These are phyloP conservation scores for Megastigmus dorsalis DNA, from an alignment of 2,888 invertebrate species.

Conservation along the genomic window DNA sequence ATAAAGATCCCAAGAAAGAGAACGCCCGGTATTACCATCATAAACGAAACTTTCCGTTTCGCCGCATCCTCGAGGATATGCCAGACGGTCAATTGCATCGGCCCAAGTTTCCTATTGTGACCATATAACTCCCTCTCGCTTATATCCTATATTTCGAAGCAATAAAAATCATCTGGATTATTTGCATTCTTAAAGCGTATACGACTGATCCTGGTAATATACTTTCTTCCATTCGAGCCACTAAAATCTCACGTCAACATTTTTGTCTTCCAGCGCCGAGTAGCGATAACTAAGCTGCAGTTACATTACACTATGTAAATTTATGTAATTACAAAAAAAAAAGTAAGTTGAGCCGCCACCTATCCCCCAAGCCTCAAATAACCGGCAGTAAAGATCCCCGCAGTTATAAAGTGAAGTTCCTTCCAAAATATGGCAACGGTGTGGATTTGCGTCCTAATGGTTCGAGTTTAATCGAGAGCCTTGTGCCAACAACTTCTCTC, in stretches of 20 bases:
- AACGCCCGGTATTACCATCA: constrained; percentile 28
- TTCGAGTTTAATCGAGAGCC: constrained; percentile 64
- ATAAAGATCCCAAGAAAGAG: constrained; percentile 13
- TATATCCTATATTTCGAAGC: not conserved
- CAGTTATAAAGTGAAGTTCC: constrained; percentile 6
- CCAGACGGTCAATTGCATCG: constrained; percentile 8
- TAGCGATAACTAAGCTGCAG: too few species aligned
- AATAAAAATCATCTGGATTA: not conserved
- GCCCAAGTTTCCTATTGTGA: not conserved
- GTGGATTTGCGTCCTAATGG: constrained; percentile 35
- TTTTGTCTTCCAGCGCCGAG: too few species aligned
- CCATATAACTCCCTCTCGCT: too few species aligned
- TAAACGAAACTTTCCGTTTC: constrained; percentile 38
- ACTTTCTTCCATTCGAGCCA: too few species aligned
- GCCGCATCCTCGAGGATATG: not conserved
- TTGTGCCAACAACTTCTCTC: constrained; percentile 36
- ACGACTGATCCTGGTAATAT: too few species aligned
- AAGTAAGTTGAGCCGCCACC: too few species aligned
- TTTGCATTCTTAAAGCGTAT: not conserved
- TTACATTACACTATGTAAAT: too few species aligned
- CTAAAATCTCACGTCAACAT: too few species aligned
- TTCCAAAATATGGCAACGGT: constrained; percentile 23
- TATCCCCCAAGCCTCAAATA: too few species aligned
- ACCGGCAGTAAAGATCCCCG: not conserved
- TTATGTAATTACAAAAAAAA: too few species aligned